Conservation (phyloP, 2,113 vertebrate genomes). For the Paralichthys olivaceus region DNA sequence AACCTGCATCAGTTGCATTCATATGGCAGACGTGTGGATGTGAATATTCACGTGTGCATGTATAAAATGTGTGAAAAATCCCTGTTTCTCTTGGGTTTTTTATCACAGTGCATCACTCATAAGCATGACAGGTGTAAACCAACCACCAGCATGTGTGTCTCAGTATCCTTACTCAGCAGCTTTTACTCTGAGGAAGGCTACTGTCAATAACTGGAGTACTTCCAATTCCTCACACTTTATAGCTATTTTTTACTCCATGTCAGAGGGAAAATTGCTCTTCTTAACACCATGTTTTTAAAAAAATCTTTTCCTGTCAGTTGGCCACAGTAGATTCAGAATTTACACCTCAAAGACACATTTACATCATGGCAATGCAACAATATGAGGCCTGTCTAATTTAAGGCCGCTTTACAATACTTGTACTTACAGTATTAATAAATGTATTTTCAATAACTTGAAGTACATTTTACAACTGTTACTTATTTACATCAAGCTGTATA, state of each 20-base stretch:
- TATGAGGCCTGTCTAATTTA: background rate
- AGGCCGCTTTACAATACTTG: background rate
- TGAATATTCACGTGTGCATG: background rate
- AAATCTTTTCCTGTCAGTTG: background rate
- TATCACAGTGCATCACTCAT: background rate
- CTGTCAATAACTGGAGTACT: background rate
- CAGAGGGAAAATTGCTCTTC: background rate
- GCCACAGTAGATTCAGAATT: background rate
- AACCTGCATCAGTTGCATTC: constrained; percentile 17
- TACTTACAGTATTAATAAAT: background rate
- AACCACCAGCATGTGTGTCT: background rate
- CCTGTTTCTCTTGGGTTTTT: background rate
- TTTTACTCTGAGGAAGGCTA: background rate
- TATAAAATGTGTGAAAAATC: background rate
- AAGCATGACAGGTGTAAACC: background rate
- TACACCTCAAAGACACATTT: background rate
- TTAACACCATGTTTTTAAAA: background rate
- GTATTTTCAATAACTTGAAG: background rate
- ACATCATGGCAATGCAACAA: background rate
- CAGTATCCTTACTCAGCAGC: background rate
- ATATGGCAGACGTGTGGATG: background rate
- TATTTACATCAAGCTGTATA: background rate
- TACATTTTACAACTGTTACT: background rate
- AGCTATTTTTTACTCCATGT: background rate
- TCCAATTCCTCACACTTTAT: background rate